Conservation (phyloP, 2,113 vertebrate genomes). For the Heterochromis multidens region DNA sequence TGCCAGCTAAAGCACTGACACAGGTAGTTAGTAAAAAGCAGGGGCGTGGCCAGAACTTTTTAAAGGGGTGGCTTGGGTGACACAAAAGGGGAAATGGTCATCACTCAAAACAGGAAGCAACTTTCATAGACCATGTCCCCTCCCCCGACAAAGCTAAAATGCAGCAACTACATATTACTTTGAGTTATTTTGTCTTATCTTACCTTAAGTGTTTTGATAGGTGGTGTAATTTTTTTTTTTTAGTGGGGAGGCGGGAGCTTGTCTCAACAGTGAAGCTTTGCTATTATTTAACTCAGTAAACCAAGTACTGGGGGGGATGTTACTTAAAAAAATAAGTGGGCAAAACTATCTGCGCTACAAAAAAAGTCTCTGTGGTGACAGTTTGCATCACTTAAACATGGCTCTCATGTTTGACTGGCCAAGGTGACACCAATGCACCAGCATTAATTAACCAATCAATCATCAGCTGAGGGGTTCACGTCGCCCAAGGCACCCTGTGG, state of each 20-base stretch:
- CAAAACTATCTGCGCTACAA: neutral
- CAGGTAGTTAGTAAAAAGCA: neutral
- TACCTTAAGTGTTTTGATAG: neutral
- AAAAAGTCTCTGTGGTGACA: neutral
- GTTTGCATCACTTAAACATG: neutral
- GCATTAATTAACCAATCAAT: neutral
- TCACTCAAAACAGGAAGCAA: neutral
- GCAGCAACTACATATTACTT: neutral
- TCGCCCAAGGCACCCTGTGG: neutral
- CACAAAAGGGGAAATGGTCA: neutral
- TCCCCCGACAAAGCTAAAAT: neutral
- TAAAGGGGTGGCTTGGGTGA: neutral
- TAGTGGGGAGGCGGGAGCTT: neutral
- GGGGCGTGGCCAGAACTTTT: neutral
- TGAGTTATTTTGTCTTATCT: neutral
- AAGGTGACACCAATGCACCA: neutral
- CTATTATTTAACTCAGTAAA: neutral
- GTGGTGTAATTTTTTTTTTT: neutral
- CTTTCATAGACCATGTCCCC: no score
- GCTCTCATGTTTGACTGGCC: neutral
- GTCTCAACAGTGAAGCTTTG: neutral
- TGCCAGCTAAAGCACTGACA: neutral
- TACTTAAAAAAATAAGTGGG: neutral
- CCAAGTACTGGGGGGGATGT: no score
- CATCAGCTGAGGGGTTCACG: neutral